A percentile compares a stretch with the other conserved stretches of the same genome.
phyloP scores from a whole-genome alignment of 2,888 invertebrate species.

The Gortyna flavago region DNA sequence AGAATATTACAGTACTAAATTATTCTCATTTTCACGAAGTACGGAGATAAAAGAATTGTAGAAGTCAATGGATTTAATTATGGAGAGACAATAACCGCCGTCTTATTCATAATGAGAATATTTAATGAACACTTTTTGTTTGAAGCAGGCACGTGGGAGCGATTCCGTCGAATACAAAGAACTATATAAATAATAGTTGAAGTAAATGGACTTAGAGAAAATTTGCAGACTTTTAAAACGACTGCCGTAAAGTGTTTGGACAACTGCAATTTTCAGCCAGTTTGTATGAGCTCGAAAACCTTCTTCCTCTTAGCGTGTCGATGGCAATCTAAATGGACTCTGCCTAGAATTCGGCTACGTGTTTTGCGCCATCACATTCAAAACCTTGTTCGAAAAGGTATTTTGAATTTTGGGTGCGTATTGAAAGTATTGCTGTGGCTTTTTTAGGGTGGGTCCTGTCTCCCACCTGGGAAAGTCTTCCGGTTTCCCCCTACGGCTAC shows the following conservation, averaged over 20 bases:
- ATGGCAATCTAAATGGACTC: too few species aligned
- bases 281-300: background rate
- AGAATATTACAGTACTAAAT: constrained; percentile 32
- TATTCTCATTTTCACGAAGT: constrained; percentile 25
- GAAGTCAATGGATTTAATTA: constrained; percentile 31
- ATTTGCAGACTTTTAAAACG: background rate
- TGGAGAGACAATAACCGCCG: constrained; percentile 12
- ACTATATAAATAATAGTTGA: background rate
- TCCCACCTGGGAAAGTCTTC: background rate
- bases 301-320: too few species aligned
- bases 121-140: constrained; percentile 25
- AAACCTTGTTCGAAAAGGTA: background rate
- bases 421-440: background rate
- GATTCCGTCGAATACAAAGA: background rate
- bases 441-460: background rate
- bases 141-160: constrained; percentile 11
- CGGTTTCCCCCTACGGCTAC: background rate
- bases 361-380: background rate
- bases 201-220: background rate
- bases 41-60: constrained; percentile 31
- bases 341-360: too few species aligned
- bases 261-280: background rate
- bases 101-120: constrained; percentile 25
- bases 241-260: background rate
- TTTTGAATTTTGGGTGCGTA: background rate